Conservation (phyloP, 2,797 vertebrate species). For the Xiphorhynchus erythropygius region DNA sequence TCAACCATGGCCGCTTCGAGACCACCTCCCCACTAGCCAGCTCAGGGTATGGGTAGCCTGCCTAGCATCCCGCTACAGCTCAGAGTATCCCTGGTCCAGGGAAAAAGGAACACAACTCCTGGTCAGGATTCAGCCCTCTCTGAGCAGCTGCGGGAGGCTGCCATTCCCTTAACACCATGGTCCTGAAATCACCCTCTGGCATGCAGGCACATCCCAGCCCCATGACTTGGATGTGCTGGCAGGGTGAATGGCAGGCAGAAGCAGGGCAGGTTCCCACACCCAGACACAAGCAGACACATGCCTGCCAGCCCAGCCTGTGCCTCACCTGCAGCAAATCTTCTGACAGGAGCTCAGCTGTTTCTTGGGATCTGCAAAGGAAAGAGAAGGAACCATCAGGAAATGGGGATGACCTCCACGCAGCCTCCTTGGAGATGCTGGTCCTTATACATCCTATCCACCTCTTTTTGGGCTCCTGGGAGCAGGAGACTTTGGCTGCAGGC, state of each 20-base stretch:
- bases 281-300: conserved; percentile 21
- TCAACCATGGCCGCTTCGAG: rapidly evolving
- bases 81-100: not conserved
- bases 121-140: not conserved
- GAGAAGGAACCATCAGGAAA: conserved; percentile 51
- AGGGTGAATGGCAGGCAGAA: not conserved
- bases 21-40: not conserved
- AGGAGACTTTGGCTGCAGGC: not conserved
- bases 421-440: not conserved
- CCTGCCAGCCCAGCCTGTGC: not conserved
- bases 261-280: not conserved
- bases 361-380: conserved; percentile 81
- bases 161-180: not conserved
- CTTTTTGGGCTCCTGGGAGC: not conserved
- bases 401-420: not conserved
- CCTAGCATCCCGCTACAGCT: not conserved
- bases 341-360: conserved; percentile 89
- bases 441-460: not conserved
- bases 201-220: not conserved
- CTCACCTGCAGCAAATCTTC: conserved; percentile 90
- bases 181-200: not conserved
- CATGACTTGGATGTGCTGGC: not conserved
- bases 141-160: not conserved
- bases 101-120: not conserved
- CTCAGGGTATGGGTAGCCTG: not conserved